These are phyloP conservation scores for Ectemnius continuus DNA, from an alignment of 2,888 invertebrate genomes.

Conservation along the genomic window DNA sequence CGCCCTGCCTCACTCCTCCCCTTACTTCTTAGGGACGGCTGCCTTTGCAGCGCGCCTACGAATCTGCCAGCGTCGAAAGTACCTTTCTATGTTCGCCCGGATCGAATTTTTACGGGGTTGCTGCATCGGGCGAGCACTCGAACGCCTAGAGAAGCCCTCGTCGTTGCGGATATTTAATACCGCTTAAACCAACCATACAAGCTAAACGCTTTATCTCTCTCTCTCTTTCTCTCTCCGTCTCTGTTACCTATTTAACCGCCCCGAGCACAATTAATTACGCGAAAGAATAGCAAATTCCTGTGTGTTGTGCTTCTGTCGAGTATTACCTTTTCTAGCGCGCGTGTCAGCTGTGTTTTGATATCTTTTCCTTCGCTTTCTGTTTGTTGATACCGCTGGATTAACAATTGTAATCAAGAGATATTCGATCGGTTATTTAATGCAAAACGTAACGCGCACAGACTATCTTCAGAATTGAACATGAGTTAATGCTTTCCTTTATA, in stretches of 20 bases:
- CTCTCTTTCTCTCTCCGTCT: background rate
- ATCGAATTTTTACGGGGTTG: background rate
- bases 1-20: too few relatives aligned
- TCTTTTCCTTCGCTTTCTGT: too few relatives aligned
- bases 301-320: too few relatives aligned
- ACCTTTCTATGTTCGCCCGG: background rate
- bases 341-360: background rate
- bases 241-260: background rate
- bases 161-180: slow-evolving; percentile 1
- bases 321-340: background rate
- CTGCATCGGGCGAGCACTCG: background rate
- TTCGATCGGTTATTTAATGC: too few relatives aligned
- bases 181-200: background rate
- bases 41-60: background rate
- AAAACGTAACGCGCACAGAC: too few relatives aligned
- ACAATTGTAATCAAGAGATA: background rate
- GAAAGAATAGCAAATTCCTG: background rate
- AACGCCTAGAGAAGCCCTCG: background rate
- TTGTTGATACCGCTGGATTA: background rate
- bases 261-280: background rate
- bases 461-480: too few relatives aligned
- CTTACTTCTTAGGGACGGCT: too few relatives aligned
- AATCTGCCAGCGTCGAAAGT: background rate
- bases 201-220: background rate
- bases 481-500: too few relatives aligned